Evolutionary conservation across 2,113 vertebrate genomes (phyloP).

Genomic region (Numenius arquata): DNA sequence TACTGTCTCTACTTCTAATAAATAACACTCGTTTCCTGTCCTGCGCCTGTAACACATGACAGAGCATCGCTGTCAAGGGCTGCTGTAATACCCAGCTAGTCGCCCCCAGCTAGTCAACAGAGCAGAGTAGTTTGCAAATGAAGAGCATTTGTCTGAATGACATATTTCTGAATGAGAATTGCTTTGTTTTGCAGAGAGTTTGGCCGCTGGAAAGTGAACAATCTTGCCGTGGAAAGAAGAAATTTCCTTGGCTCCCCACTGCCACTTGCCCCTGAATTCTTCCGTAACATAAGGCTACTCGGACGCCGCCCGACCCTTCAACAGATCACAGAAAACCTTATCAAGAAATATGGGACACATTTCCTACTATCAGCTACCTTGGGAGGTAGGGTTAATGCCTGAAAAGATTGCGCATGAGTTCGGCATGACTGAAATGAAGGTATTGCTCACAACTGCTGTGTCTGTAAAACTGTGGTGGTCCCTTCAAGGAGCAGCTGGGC

Average conservation of each 20-base stretch:
- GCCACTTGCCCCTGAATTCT: slow-evolving; percentile 92
- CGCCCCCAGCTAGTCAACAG: neutral
- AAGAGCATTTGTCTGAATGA: slow-evolving; percentile 43
- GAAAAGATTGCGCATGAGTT: neutral
- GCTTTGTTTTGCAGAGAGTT: slow-evolving; percentile 87
- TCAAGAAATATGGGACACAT: slow-evolving; percentile 98
- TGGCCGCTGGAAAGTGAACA: slow-evolving; percentile 98
- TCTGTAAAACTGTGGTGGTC: neutral
- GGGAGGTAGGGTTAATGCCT: slow-evolving; percentile 81
- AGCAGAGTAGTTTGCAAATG: slow-evolving; percentile 41
- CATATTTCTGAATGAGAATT: slow-evolving; percentile 57
- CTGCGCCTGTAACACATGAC: neutral
- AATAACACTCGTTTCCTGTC: neutral
- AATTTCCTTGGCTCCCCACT: slow-evolving; percentile 91
- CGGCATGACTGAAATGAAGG: neutral
- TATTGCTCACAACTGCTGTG: neutral
- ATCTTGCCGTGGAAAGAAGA: slow-evolving; percentile 91
- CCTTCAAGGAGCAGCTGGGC: neutral
- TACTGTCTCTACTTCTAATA: neutral
- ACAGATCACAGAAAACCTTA: slow-evolving; percentile 94
- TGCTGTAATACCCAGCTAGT: neutral
- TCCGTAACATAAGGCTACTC: slow-evolving; percentile 92
- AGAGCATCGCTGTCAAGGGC: neutral
- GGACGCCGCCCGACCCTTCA: slow-evolving; percentile 90
- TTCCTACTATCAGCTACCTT: slow-evolving; percentile 94